Base-by-base conservation (phyloP, 2,113 vertebrate genomes). In the Colistium nudipinnis region DNA sequence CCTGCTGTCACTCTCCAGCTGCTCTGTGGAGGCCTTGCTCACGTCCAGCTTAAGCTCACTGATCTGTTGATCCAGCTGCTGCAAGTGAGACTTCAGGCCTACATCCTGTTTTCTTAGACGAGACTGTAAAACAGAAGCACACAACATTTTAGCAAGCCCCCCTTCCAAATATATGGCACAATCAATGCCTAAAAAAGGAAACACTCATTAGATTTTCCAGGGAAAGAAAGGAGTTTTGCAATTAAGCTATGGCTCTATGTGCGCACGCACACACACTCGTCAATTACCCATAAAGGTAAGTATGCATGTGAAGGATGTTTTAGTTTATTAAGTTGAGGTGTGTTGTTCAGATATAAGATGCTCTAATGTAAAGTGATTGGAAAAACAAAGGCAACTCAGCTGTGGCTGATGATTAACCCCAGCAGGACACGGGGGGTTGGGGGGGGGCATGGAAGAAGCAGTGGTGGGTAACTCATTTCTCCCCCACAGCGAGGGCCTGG, bases 1-100 rank as follows among this genome's bases (percentile, higher is more conserved):
- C 20, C 97, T 90, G 87, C 97, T 99, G 93, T 99, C 96, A 2
- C 93, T 95, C 67, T 99, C 97, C 36, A 92, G 84, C 57, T 93
- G 94, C 76, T 97, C 96, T 1, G 85, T 84, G 52, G 95, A 93
- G 3, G 91, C 90, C 31, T 96, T 94, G 80, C 78, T 90, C 48
- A 94, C 93, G 0, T 94, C 95, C 81, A 98, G 86, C 74, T 96
- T 97, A 52, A 98, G 92, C 78, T 96, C 95, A 3, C 92, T 96
- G 72, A 99, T 97, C 84, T 95, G 93, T 67, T 94, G 94, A 80
- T 95, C 97, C 73, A 98, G 91, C 78, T 96, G 95, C 79, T 98
- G 95, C 88, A 97, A 77, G 83, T 96, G 96, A 22, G 90, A 93
- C 90, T 96, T 96, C 82, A 97, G 88, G 67, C 96, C 96, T 0